Evolutionary conservation across 2,888 invertebrate genomes (phyloP), one percentile per base, ranked within the genome.

Genomic region (Philonicus albiceps): DNA sequence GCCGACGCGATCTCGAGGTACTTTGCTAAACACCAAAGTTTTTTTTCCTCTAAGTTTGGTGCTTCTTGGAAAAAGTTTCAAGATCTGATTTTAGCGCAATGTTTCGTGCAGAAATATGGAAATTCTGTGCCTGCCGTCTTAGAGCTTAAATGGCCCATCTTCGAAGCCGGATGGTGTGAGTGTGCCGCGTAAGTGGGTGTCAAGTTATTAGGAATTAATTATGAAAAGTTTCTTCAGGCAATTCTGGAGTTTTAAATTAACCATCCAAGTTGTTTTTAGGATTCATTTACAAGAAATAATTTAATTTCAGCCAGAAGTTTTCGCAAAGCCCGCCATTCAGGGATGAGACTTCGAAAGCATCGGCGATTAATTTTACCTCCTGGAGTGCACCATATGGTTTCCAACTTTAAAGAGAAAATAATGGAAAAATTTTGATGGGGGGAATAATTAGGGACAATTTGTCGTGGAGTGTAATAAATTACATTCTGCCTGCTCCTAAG

Each of bases 201-300:
- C 86, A 86, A 87, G 86, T 86, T 87, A 86, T 86, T 86, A 87
- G 87, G 86, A 87, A 87, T 87, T 87, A 87, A 87, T 87, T 86
- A 87, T 81, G 86, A 86, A 87, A 87, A 87, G 86, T 87, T 87
- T 86, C 37, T 76, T 86, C 76, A 34, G 84, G 84, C 84, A 84
- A 73, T 84, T 84, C 73, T 40, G 40, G 73, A 84, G 73, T 53
- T 84, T 73, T 84, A 72, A 84, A 84, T 84, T 84, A 84, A 84
- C 84, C 84, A 84, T 84, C 84, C 73, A 43, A 84, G 84, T 84
- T 84, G 84, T 84, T 73, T 73, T 83, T 84, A 37, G 37, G 84
- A 84, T 84, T 84, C 40, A 84, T 84, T 84, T 73, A 84, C 73
- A 73, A 84, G 73, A 84, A 83, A 37, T 72, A 84, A 81, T 81